Evolutionary conservation across 2,797 vertebrate species (phyloP).

Genomic region (Scolopax rusticola): DNA sequence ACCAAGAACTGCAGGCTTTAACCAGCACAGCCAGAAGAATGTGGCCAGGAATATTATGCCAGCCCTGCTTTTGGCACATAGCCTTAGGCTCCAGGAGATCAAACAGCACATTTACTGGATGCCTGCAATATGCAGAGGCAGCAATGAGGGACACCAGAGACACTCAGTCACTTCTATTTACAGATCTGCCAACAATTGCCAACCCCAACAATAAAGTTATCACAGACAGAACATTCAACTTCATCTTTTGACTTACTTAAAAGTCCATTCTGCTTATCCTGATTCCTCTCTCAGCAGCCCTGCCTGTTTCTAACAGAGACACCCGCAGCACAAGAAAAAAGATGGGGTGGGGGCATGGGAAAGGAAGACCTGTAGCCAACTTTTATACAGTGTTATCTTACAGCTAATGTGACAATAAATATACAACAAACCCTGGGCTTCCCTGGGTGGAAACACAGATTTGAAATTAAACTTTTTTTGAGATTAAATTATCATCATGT

Average conservation of each 20-base stretch:
- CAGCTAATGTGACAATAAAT: neutral
- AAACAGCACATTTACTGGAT: neutral
- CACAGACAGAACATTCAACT: neutral
- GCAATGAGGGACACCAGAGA: neutral
- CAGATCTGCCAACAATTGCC: neutral
- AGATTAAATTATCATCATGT: neutral
- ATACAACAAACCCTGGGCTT: neutral
- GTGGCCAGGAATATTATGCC: neutral
- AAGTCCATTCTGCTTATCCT: neutral
- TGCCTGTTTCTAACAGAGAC: neutral
- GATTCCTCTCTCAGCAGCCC: neutral
- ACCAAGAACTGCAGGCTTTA: neutral
- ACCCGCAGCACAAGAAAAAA: neutral
- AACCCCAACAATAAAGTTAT: conserved; percentile 13
- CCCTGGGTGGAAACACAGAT: neutral
- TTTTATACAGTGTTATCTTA: neutral
- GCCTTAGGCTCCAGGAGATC: neutral
- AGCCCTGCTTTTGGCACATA: neutral
- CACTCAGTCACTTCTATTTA: neutral
- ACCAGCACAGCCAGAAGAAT: neutral
- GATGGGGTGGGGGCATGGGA: rapidly evolving
- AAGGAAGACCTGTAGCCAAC: neutral
- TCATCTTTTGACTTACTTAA: neutral
- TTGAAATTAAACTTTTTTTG: neutral
- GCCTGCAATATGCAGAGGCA: neutral